Percentiles rank a stretch among this genome's conserved stretches.
Evolutionary conservation across 2,797 vertebrate species (phyloP).

Genomic region (Liparis tanakae): DNA sequence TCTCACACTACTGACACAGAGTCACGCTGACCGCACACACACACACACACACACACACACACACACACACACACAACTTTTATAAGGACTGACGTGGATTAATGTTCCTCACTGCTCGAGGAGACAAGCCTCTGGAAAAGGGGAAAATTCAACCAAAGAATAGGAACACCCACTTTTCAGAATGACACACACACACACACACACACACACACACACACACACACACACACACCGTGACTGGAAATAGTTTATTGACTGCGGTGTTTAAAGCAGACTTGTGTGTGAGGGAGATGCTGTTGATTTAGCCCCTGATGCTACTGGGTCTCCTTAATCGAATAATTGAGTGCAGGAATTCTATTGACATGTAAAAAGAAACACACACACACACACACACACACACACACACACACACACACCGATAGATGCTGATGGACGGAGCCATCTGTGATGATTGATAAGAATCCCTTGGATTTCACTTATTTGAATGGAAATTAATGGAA

Average conservation of each 20-base stretch:
- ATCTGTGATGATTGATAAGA: conserved; percentile 75
- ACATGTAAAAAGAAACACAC: conserved; percentile 46
- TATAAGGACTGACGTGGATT: conserved; percentile 67
- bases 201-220: conserved; percentile 20
- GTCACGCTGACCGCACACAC: conserved; percentile 23
- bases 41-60: conserved; percentile 15
- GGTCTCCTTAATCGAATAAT: conserved; percentile 80
- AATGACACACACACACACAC: conserved; percentile 38
- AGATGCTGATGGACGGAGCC: conserved; percentile 45
- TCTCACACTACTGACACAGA: conserved; percentile 30
- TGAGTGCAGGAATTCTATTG: conserved; percentile 71
- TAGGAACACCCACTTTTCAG: conserved; percentile 62
- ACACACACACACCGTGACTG: conserved; percentile 47
- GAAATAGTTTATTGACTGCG: conserved; percentile 74
- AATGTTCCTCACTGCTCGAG: conserved; percentile 63
- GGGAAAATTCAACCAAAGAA: conserved; percentile 64
- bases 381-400: conserved; percentile 2
- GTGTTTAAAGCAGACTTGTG: conserved; percentile 68
- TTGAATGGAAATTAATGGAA: conserved; percentile 87
- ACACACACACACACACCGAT: conserved; percentile 23
- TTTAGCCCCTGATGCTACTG: conserved; percentile 68
- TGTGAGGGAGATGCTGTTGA: conserved; percentile 64
- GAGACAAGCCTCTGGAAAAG: conserved; percentile 63
- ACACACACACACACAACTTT: conserved; percentile 24
- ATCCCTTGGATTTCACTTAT: conserved; percentile 66